Base-by-base conservation (phyloP, 2,888 invertebrate genomes). In the Campoletis raptor region DNA sequence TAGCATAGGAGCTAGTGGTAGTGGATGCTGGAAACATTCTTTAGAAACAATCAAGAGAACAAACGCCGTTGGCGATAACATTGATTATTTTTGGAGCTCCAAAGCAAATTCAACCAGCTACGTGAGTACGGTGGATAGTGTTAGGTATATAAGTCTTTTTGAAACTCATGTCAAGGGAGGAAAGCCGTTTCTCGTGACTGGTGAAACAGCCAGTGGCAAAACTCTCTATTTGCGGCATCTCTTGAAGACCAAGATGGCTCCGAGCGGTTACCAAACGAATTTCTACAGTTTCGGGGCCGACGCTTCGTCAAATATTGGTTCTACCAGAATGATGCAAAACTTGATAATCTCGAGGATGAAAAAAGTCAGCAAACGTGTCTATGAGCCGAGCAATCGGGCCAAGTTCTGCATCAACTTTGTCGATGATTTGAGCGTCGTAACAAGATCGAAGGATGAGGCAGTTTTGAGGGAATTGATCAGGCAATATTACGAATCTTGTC, bases 201-300 rank as follows among this genome's bases (percentile, higher is more conserved):
- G 97, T 2, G 95, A 96, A 1, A 95, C 95, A 15, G 95, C 96
- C 76, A 95, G 96, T n/a, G 97, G 97, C 15, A 97, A 97, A 93
- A 96, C 96, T 40, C 95, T 95, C 70, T 95, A 95, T 86, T 94
- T 96, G 61, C 95, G 95, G 90, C 92, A 95, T 89, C 93, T 95
- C 54, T 90, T 95, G 21, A 93, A 95, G 82, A 94, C 76, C 0
- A 82, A 77, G 18, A 74, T 82, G 21, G 24, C 36, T 42, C 54
- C 57, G 30, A 52, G 36, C 0, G 42, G 94, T 74, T 96, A 94
- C 90, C 92, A 95, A 61, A 95, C 95, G 3, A 95, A 95, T 72
- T 95, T 95, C 84, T 94, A 96, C 72, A 96, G 95, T 86, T 96
- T 96, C 90, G 95, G 54, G 9, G 48, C 12, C 7, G 78, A 74